phyloP scores from a whole-genome alignment of 2,888 invertebrate species.

The Rhopalosiphum nymphaeae region DNA sequence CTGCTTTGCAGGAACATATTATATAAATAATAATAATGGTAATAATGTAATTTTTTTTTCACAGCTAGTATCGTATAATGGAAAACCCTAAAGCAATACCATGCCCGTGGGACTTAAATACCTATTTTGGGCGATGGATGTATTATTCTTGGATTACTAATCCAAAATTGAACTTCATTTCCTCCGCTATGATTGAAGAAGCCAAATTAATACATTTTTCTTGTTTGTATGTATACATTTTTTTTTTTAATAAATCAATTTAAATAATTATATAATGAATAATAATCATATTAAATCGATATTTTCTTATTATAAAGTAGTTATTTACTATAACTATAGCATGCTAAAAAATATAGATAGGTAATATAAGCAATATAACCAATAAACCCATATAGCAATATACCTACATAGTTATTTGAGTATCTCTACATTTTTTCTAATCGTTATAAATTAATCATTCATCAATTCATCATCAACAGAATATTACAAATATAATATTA shows the following conservation, averaged over 20 bases:
- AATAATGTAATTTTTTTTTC: neutral
- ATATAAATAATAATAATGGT: neutral
- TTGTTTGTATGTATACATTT: neutral
- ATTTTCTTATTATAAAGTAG: neutral
- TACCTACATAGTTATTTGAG: no score
- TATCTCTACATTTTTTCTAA: no score
- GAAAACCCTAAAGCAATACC: neutral
- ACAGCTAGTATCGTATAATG: neutral
- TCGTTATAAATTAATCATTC: no score
- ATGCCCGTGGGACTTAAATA: constrained; percentile 38
- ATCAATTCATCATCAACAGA: no score
- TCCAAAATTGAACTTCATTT: constrained; percentile 26
- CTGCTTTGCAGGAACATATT: no score
- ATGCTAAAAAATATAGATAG: no score
- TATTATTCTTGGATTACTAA: constrained; percentile 44
- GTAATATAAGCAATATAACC: no score
- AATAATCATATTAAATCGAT: neutral
- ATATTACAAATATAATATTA: no score
- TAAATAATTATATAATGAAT: neutral
- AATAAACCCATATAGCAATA: no score
- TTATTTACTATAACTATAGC: neutral
- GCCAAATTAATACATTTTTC: constrained; percentile 15
- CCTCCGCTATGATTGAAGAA: neutral
- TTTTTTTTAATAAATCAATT: neutral
- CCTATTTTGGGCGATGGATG: constrained; percentile 51